phyloP scores from a whole-genome alignment of 1,140 invertebrate species.

The Hyphantria cunea region DNA sequence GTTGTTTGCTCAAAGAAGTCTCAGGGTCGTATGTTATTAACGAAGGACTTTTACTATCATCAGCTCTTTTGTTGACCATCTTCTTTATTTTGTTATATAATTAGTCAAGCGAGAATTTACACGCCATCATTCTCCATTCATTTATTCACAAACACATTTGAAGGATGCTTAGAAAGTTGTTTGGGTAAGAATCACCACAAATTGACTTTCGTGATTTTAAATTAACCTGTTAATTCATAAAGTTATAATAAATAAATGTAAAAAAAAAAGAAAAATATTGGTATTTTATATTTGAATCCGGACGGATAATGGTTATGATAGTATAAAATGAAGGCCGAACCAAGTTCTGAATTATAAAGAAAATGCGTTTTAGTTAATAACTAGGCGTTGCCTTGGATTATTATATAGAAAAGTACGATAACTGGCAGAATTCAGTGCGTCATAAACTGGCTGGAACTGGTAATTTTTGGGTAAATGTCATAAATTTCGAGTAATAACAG shows the following conservation, averaged over 20 bases:
- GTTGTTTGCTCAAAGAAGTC: too few relatives aligned
- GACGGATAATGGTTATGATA: constrained; percentile 3
- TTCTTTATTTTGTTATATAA: too few relatives aligned
- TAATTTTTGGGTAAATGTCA: constrained; percentile 67
- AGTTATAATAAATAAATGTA: not conserved
- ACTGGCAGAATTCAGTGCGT: constrained; percentile 32
- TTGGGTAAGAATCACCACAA: constrained; percentile 8
- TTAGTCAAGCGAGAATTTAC: too few relatives aligned
- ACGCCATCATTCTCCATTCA: not conserved
- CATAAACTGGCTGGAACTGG: constrained; percentile 55
- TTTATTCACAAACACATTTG: constrained; percentile 14
- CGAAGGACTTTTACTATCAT: too few relatives aligned
- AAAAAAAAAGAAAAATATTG: constrained; percentile 2
- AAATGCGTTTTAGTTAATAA: constrained; percentile 26
- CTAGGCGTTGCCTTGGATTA: constrained; percentile 15
- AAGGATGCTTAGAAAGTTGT: constrained; percentile 28
- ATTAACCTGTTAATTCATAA: constrained; percentile 13
- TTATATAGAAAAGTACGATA: constrained; percentile 27
- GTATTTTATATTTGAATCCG: not conserved
- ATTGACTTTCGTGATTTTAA: constrained; percentile 19
- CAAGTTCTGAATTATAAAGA: constrained; percentile 14
- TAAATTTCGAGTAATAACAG: constrained; percentile 70
- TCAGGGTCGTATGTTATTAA: too few relatives aligned
- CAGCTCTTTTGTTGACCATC: too few relatives aligned
- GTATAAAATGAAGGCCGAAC: constrained; percentile 1